Evolutionary conservation across 2,797 vertebrate species (phyloP), one percentile per base, ranked within the genome.

Genomic region (Pangasius macronema): DNA sequence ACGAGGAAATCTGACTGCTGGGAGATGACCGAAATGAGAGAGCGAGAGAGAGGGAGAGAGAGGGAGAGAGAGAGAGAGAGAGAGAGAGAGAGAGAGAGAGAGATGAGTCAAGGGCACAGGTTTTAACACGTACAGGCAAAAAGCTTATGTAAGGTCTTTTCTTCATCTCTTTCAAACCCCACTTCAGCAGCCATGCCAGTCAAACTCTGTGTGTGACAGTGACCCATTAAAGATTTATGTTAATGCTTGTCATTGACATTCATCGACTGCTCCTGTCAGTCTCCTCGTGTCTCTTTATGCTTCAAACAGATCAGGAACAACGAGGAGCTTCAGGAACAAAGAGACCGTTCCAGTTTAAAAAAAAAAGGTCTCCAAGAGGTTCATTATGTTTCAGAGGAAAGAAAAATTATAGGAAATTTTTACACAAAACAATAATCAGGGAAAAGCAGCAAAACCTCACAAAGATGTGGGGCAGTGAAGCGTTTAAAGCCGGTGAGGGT

Each of bases 101-200:
- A 46, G 10, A 93, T 94, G 93, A 92, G 90, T 93, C 94, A 95
- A 95, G 94, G 93, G 94, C 93, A 91, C 85, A 85, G 89, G 91
- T 92, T 94, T 94, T 93, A 95, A 91, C 93, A 93, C 89, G 88
- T 91, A 93, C 90, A 94, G 92, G 94, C 93, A 93, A 93, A 94
- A 92, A 91, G 93, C 94, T 95, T 94, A 94, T 93, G 93, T 92
- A 87, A 91, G 90, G 92, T 89, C 90, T 92, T 92, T 93, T 91
- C 85, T n/a, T 91, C 89, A 87, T 93, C 90, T 86, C 79, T 61
- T 76, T 59, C 68, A 85, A 57, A 53, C 61, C 80, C 49, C 65
- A 51, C 89, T 91, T 91, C 89, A 87, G 88, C 90, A 87, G 87
- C 76, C 89, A 89, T 85, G 90, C 87, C 92, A 93, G 83, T 93